Evolutionary conservation across 2,888 invertebrate genomes (phyloP).

Genomic region (Patella pellucida): DNA sequence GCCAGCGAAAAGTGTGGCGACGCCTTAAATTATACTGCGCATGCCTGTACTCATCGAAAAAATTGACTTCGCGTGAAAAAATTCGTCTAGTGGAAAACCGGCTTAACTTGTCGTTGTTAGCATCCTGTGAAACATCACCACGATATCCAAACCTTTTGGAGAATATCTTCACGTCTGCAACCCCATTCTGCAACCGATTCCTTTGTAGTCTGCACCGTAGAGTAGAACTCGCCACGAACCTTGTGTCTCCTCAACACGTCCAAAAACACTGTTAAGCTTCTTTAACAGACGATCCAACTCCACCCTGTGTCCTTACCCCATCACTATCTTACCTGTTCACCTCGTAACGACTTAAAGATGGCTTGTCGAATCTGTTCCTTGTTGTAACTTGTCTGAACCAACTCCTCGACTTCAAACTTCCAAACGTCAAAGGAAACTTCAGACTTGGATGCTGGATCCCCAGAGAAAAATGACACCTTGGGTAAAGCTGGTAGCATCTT

Average conservation of each 20-base stretch:
- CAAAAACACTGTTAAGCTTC: constrained; percentile 12
- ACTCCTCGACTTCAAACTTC: not conserved
- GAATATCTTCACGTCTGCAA: constrained; percentile 5
- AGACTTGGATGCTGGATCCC: no score
- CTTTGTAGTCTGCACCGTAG: not conserved
- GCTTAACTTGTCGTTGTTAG: constrained; percentile 17
- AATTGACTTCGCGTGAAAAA: no score
- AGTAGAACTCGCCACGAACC: not conserved
- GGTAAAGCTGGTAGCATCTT: no score
- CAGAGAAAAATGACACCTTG: no score
- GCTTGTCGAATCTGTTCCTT: not conserved
- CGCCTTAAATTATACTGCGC: no score
- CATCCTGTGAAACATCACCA: not conserved
- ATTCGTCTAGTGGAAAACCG: no score
- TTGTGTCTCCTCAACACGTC: constrained; percentile 7
- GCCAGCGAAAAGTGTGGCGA: no score
- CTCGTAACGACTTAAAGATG: not conserved
- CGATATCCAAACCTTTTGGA: not conserved
- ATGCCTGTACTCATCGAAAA: no score
- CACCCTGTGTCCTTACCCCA: not conserved
- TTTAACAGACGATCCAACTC: not conserved
- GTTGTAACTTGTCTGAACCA: not conserved
- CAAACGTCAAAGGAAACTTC: no score
- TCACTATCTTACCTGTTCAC: not conserved
- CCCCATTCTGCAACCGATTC: not conserved